Evolutionary conservation across 92 coral and sea anemone species (phyloP), one percentile per base, ranked within the genome.

Genomic region (Meandrina meandrites): DNA sequence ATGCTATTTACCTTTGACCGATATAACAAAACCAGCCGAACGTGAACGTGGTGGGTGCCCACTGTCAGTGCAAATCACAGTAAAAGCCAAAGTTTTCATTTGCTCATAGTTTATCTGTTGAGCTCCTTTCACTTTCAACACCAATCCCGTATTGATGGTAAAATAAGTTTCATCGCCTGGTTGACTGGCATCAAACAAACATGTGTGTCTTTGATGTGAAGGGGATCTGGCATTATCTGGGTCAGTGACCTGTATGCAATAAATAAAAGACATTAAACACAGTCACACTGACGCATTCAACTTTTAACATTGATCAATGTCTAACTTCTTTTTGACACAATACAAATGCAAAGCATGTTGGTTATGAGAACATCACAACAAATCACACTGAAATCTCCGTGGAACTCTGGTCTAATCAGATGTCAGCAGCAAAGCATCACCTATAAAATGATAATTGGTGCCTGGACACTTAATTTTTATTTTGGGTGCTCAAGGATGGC

Each of bases 181-280:
- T 32, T 66, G 85, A 74, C 76, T 84, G 81, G 76, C 85, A 71
- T 57, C 90, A 57, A 89, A 83, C 16, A 12, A 34, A 78, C 98
- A 96, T 3, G 77, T 86, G 86, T 96, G 99, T 19, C 90, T 90
- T 85, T 96, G 98, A 85, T 70, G 82, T 19, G 67, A 57, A 18
- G 89, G 92, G 21, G 72, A 82, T 58, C 88, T 90, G 72, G 76
- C 90, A 83, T 96, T 93, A 86, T 96, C 99, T 53, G 99, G 99
- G 84, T 96, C 99, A 75, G 90, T 87, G 31, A 96, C 96, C 99
- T 96, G 74, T 28, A 21, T 27, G 30, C 22, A 53, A 54, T 8
- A 73, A 36, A 12, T 10, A 62, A 24, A 54, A 79, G 9, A 9
- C 1, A 30, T 15, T 30, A 54, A 24, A 76, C 13, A 11, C 18